These are phyloP conservation scores for Monochamus saltuarius DNA, from an alignment of 1,140 invertebrate species.

Conservation along the genomic window DNA sequence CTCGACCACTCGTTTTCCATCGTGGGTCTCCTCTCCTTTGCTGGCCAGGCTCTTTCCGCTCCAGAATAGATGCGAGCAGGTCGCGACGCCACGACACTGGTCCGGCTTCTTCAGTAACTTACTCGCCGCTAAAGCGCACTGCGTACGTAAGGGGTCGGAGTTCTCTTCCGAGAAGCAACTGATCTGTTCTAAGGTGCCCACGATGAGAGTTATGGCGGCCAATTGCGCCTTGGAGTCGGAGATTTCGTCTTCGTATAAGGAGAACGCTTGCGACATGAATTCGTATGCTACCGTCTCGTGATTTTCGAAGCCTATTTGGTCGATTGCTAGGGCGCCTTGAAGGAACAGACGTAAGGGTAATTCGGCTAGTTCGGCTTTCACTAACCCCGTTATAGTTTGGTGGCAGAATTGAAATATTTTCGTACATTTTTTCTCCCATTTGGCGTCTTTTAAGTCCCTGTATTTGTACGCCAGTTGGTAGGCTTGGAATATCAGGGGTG, in stretches of 20 bases:
- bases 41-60: slow-evolving; percentile 76
- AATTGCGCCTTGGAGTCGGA: slow-evolving; percentile 96
- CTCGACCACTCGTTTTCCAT: slow-evolving; percentile 85
- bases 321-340: slow-evolving; percentile 91
- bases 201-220: slow-evolving; percentile 92
- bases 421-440: slow-evolving; percentile 98
- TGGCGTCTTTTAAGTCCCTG: slow-evolving; percentile 76
- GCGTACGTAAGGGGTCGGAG: slow-evolving; percentile 81
- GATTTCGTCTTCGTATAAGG: slow-evolving; percentile 98
- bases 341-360: slow-evolving; percentile 90
- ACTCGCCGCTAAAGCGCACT: slow-evolving; percentile 90
- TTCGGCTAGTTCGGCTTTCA: slow-evolving; percentile 92
- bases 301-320: slow-evolving; percentile 88
- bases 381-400: slow-evolving; percentile 88
- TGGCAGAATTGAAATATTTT: slow-evolving; percentile 99
- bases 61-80: slow-evolving; percentile 96
- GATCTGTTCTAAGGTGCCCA: slow-evolving; percentile 94
- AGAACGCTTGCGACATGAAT: slow-evolving; percentile 96
- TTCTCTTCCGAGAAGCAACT: slow-evolving; percentile 94
- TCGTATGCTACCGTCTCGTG: slow-evolving; percentile 97
- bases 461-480: slow-evolving; percentile 88
- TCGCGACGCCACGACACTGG: slow-evolving; percentile 88
- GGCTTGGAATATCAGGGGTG: slow-evolving; percentile 95
- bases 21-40: slow-evolving; percentile 77
- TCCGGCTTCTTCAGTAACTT: slow-evolving; percentile 98